phyloP scores from a whole-genome alignment of 2,113 vertebrate genomes.

The Cryptomyrus ogoouensis region DNA sequence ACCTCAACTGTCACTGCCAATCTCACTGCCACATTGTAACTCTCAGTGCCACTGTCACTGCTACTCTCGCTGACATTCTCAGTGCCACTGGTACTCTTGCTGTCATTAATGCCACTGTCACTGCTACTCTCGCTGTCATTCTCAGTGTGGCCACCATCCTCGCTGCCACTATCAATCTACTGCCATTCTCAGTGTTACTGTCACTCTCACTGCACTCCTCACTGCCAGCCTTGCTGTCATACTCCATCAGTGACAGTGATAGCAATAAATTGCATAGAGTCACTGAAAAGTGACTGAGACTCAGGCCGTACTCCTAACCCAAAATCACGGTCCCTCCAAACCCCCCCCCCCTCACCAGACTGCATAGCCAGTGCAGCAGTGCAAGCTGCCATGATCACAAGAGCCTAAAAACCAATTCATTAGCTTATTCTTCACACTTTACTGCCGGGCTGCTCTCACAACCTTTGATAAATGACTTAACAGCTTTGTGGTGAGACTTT shows the following conservation, averaged over 20 bases:
- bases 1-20: neutral
- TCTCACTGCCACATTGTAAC: neutral
- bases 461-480: slow-evolving; percentile 29
- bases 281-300: neutral
- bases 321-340: neutral
- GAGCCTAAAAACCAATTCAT: slow-evolving; percentile 26
- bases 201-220: neutral
- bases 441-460: slow-evolving; percentile 14
- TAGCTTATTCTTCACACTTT: slow-evolving; percentile 14
- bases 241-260: neutral
- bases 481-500: slow-evolving; percentile 18
- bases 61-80: neutral
- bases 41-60: neutral
- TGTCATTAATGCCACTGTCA: neutral
- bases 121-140: neutral
- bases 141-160: neutral
- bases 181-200: neutral
- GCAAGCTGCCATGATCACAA: neutral
- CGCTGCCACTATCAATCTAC: neutral
- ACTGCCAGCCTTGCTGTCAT: neutral
- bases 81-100: too few species aligned
- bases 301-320: neutral
- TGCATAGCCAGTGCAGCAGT: neutral
- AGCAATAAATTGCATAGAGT: neutral
- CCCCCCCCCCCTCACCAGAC: neutral